Base-by-base conservation (phyloP, 2,797 vertebrate genomes). In the Podarcis lilfordi region DNA sequence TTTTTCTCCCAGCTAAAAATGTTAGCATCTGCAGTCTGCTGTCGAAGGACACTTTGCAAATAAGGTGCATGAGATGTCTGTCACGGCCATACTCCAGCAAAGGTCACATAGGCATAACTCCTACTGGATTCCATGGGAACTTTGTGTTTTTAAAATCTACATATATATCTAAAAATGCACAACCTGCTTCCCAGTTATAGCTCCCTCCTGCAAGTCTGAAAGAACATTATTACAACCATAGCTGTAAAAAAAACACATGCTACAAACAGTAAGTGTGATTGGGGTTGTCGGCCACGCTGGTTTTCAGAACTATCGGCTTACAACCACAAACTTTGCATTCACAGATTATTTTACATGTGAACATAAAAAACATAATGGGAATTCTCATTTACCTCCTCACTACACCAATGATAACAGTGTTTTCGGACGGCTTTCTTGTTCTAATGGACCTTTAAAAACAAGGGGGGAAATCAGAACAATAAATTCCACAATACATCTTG, bases 401-500 rank as follows among this genome's bases (percentile, higher is more conserved):
- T 93, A 99, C 98, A 92, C 98, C 98, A 95, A 99, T 97, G 95
- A 99, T 98, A 96, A 99, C 98, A 96, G 98, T 98, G 94, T 99
- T 98, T 98, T 99, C 98, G 95, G 99, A 98, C 92, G 97, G 97
- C 96, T 97, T 98, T 59, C 96, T 97, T 94, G 98, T 97, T 98
- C 98, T 98, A 95, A 99, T 98, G 95, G 99, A 99, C 98, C 99
- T 99, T 94, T 75, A 88, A 96, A 95, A 82, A 89, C 93, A 93
- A 89, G n/a, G 55, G 45, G 50, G n/a, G 93, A 85, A 94, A 87
- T 66, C 21, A 76, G 75, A 25, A 27, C 35, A 27, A 64, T 55
- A 19, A 35, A 35, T 55, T 80, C 21, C 55, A 23, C 55, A 35
- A 10, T 35, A n/a, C 25, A 17, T 45, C 50, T 76, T 15, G 2